Base-by-base conservation (phyloP, 2,888 invertebrate genomes). In the Mesorhabditis sp. region DNA sequence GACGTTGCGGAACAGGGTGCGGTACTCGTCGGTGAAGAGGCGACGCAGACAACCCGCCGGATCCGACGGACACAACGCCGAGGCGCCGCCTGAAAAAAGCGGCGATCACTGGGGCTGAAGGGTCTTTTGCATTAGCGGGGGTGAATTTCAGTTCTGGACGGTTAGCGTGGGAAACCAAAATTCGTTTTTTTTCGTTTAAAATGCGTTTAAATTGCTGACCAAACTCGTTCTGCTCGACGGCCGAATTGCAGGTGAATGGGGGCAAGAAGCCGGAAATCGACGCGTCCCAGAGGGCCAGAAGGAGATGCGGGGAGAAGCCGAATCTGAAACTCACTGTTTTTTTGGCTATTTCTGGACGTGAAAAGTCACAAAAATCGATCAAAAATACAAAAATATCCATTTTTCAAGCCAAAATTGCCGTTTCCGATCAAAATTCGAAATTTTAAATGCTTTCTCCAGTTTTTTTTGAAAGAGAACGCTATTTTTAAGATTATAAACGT, bases 231-330 rank as follows among this genome's bases (percentile, higher is more conserved):
- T 75, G 75, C 45, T 78, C 78, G 13, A 71, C 67, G 4, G 75
- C 58, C 44, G 70, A 70, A 42, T 74, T 74, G 66, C 76, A 76
- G 7, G 76, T 63, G 88, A 95, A 95, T 58, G 94, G 94, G 81
- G 94, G 93, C 85, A 94, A 94, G 67, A 95, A 89, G 10, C 94
- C 93, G 79, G 93, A 89, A 82, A 93, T 92, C 13, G 91, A 90
- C 45, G 92, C 90, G 87, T 96, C 95, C 94, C 95, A 95, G 43
- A 96, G 86, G 0, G 93, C 91, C 0, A 93, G 93, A 77, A 97
- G 90, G 87, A 94, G 94, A 0, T 92, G 93, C 88, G 94, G 93
- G 28, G 93, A 92, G 88, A 93, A 94, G 88, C 94, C 93, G 88
- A 96, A 95, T 71, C 78, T 78, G 69, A 65, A 72, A 64, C 43